Evolutionary conservation across 2,113 vertebrate genomes (phyloP).

Genomic region (Leptosomus discolor): DNA sequence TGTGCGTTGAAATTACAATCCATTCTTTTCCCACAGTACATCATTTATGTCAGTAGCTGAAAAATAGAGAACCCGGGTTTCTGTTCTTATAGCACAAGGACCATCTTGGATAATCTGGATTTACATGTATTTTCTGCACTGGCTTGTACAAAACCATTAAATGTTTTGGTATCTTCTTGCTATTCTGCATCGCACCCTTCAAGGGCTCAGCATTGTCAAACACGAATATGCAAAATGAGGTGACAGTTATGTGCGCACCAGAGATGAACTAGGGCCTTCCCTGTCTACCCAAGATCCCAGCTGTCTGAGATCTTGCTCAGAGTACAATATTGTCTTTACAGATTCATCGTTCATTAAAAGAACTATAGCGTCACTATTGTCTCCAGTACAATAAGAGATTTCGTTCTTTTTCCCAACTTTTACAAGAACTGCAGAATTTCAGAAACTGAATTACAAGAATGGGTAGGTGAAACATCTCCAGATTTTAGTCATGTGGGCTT

Average conservation of each 20-base stretch:
- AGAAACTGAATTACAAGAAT: neutral
- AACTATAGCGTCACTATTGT: neutral
- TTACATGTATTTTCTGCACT: neutral
- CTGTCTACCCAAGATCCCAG: neutral
- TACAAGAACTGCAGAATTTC: neutral
- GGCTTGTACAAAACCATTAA: neutral
- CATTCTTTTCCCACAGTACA: neutral
- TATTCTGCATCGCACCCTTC: neutral
- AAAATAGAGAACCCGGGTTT: neutral
- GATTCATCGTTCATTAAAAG: neutral
- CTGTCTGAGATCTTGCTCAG: neutral
- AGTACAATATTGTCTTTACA: neutral
- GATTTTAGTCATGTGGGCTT: neutral
- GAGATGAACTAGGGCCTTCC: neutral
- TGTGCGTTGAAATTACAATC: neutral
- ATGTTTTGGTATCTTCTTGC: neutral
- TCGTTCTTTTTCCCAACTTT: neutral
- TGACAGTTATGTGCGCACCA: neutral
- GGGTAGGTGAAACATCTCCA: neutral
- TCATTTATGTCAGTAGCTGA: neutral
- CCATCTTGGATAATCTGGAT: neutral
- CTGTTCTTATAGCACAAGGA: neutral
- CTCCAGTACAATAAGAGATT: neutral
- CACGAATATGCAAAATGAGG: neutral
- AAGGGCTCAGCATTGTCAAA: neutral